These are phyloP conservation scores for Phymastichus coffea DNA, from an alignment of 1,140 invertebrate genomes.

Conservation along the genomic window DNA sequence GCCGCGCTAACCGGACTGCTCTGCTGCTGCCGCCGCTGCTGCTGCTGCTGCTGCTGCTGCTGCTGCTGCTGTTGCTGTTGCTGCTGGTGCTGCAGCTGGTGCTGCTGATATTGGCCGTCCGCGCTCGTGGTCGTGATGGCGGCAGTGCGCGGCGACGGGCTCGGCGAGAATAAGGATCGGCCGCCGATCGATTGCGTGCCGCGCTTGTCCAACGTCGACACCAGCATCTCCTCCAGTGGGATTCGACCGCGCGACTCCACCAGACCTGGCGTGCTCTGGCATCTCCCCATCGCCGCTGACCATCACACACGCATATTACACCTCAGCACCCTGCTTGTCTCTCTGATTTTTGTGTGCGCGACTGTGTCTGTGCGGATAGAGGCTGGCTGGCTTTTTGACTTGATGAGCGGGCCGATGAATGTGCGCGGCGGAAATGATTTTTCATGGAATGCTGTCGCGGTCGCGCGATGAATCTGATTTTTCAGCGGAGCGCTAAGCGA, in stretches of 20 bases:
- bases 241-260: conserved; percentile 88
- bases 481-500: too few relatives aligned
- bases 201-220: conserved; percentile 61
- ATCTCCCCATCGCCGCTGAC: conserved; percentile 87
- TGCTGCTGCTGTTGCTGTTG: conserved; percentile 24
- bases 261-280: conserved; percentile 91
- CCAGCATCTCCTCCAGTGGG: conserved; percentile 87
- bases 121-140: conserved; percentile 51
- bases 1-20: conserved; percentile 53
- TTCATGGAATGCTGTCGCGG: too few relatives aligned
- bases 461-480: too few relatives aligned
- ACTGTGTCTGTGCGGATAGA: too few relatives aligned
- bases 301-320: conserved; percentile 56
- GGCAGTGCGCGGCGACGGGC: conserved; percentile 56
- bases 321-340: too few relatives aligned
- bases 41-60: conserved; percentile 33
- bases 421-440: too few relatives aligned
- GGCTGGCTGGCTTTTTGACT: too few relatives aligned
- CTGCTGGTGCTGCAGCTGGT: conserved; percentile 44
- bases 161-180: conserved; percentile 54
- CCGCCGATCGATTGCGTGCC: conserved; percentile 36
- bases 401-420: too few relatives aligned
- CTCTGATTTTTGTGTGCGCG: too few relatives aligned
- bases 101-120: conserved; percentile 17
- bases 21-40: conserved; percentile 37